phyloP scores from a whole-genome alignment of 1,140 invertebrate genomes.

The Drosophila kikkawai region DNA sequence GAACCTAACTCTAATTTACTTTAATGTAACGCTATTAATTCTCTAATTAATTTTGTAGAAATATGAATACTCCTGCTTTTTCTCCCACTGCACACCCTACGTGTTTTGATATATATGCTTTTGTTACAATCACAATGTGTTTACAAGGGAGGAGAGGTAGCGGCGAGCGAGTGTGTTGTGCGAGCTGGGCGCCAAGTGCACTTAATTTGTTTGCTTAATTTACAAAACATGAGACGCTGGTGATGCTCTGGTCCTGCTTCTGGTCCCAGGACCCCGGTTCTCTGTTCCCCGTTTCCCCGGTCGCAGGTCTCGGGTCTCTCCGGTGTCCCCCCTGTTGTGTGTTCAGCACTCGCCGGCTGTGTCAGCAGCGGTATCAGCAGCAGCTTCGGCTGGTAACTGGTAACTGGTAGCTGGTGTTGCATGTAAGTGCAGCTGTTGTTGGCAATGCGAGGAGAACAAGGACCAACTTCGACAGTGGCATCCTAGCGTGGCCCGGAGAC shows the following conservation, averaged over 20 bases:
- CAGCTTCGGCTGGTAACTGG: constrained; percentile 22
- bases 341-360: constrained; percentile 41
- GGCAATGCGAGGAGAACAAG: constrained; percentile 50
- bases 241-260: constrained; percentile 20
- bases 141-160: constrained; percentile 63
- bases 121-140: constrained; percentile 82
- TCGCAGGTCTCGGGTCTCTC: background rate
- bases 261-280: constrained; percentile 13
- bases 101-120: constrained; percentile 74
- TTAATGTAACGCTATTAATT: background rate
- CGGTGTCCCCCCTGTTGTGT: constrained; percentile 26
- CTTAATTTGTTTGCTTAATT: constrained; percentile 84
- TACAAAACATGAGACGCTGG: constrained; percentile 77
- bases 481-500: background rate
- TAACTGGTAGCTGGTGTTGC: constrained; percentile 27
- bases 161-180: constrained; percentile 45
- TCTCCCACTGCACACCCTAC: constrained; percentile 14
- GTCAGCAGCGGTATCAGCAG: constrained; percentile 40
- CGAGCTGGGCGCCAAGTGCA: constrained; percentile 74
- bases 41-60: background rate
- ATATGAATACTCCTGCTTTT: background rate
- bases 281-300: constrained; percentile 1
- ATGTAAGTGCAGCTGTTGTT: constrained; percentile 56
- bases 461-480: constrained; percentile 39
- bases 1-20: background rate